Base-by-base conservation (phyloP, 2,113 vertebrate species). In the Polypterus senegalus region DNA sequence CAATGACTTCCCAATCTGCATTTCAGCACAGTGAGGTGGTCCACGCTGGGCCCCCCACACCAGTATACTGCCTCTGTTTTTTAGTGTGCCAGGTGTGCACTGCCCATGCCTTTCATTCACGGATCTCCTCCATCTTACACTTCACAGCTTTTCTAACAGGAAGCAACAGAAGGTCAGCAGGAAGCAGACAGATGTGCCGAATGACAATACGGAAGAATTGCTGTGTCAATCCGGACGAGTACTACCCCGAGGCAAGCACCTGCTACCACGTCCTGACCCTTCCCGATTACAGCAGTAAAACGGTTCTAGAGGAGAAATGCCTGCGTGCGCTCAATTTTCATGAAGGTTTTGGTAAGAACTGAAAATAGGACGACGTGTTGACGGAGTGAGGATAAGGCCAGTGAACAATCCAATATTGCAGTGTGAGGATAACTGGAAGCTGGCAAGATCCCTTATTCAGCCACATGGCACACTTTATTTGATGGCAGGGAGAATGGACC, bases 71-170 rank as follows among this genome's bases (percentile, higher is more conserved):
- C 27, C 27, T 27, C 27, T 27, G 27, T 27, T 27, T 27, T 27
- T 27, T 2, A 27, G 27, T 27, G 27, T 27, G 27, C 27, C 27
- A 27, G 27, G 27, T 27, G 27, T 27, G 27, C 27, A 27, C 27
- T 27, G 27, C 27, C 27, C 27, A 27, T 27, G 27, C 27, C 27
- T 2, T 27, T 27, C 27, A 27, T 27, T 27, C 27, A 27, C 27
- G 27, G 27, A 27, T 27, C 27, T 27, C 27, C 27, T 27, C 27
- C 27, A 27, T 59, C 44, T 53, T 9, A 0, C 0, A 62, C 63
- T 49, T 5, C 53, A 62, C 65, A 86, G 82, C 1, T 47, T 86
- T 86, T 69, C 47, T 83, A 51, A 62, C 76, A 62, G 83, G 75
- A 62, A 79, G 64, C 43, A 69, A 74, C 66, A 71, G 58, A 64